Percentiles rank a stretch among this genome's conserved stretches.
Conservation (phyloP, 2,797 vertebrate species). For the Sparidentex hasta region DNA sequence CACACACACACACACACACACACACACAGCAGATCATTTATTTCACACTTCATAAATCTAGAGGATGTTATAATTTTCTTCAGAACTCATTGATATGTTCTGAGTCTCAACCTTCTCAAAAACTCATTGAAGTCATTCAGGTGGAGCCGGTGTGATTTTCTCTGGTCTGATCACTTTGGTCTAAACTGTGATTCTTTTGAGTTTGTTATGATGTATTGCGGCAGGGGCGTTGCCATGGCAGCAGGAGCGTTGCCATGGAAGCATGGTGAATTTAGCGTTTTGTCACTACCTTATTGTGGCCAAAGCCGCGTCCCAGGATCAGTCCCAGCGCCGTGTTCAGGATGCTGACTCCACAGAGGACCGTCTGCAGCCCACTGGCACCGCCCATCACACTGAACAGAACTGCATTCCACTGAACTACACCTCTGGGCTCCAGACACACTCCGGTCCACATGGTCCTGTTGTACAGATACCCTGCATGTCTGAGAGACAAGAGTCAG, state of each 20-base stretch:
- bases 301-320: conserved; percentile 57
- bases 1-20: neutral
- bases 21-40: neutral
- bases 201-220: no score
- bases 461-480: conserved; percentile 76
- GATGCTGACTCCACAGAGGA: conserved; percentile 77
- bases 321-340: conserved; percentile 74
- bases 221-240: no score
- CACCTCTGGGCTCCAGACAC: conserved; percentile 74
- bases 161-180: no score
- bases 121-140: no score
- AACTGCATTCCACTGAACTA: conserved; percentile 83
- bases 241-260: no score
- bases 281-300: conserved; percentile 68
- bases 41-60: no score
- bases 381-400: conserved; percentile 80
- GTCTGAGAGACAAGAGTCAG: conserved; percentile 56
- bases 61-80: no score
- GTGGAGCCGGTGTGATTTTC: no score
- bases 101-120: no score
- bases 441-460: conserved; percentile 70
- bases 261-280: no score
- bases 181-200: no score
- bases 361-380: conserved; percentile 69
- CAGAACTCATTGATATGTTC: no score